Conservation (phyloP, 2,797 vertebrate genomes). For the Sylvilagus floridanus region DNA sequence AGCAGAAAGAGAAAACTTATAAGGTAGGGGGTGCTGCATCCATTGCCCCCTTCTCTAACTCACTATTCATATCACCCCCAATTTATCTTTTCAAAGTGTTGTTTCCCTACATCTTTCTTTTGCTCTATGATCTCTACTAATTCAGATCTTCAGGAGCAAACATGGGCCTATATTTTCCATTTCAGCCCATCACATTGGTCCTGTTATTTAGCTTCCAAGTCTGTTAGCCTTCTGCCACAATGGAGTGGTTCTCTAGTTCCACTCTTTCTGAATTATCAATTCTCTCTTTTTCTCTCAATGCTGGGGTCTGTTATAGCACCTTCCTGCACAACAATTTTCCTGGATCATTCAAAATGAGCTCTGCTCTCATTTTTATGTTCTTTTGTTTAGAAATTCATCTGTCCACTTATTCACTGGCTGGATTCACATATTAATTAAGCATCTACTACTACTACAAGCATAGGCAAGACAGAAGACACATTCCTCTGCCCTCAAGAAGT, state of each 20-base stretch:
- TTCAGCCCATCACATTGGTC: background rate
- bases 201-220: background rate
- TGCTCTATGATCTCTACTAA: background rate
- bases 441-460: background rate
- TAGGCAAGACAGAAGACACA: background rate
- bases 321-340: background rate
- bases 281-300: background rate
- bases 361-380: background rate
- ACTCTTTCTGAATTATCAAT: background rate
- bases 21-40: background rate
- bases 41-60: background rate
- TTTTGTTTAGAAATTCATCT: conserved; percentile 5
- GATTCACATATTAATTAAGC: background rate
- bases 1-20: background rate
- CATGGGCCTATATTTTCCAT: background rate
- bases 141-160: background rate
- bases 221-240: background rate
- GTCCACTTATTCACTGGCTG: background rate
- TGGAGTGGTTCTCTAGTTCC: background rate
- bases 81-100: background rate
- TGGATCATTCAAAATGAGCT: background rate
- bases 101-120: background rate
- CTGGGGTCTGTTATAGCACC: background rate
- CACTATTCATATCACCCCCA: background rate
- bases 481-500: background rate